Conservation (phyloP, 1,140 invertebrate species). For the Drosophila auraria region DNA sequence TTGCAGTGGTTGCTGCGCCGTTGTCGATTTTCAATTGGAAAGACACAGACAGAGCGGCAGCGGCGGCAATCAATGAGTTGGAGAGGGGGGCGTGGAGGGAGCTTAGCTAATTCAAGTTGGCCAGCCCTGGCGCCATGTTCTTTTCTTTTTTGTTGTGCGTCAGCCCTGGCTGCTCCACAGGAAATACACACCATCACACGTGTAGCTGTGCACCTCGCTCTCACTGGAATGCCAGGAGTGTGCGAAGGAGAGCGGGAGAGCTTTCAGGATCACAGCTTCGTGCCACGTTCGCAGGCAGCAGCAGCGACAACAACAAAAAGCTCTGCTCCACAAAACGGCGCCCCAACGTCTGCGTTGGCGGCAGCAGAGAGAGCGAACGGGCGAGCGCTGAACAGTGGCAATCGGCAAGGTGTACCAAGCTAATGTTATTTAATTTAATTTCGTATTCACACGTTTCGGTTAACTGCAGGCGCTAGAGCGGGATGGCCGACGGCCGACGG, state of each 20-base stretch:
- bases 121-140: conserved; percentile 69
- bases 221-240: neutral
- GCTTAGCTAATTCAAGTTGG: conserved; percentile 71
- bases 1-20: conserved; percentile 62
- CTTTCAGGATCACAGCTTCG: conserved; percentile 48
- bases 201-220: conserved; percentile 8
- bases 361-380: conserved; percentile 11
- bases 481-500: conserved; percentile 12
- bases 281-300: conserved; percentile 48
- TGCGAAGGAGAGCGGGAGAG: neutral
- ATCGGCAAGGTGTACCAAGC: conserved; percentile 78
- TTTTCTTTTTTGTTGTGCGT: conserved; percentile 15
- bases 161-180: conserved; percentile 64
- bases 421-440: conserved; percentile 84
- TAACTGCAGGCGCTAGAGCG: conserved; percentile 42
- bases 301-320: conserved; percentile 29
- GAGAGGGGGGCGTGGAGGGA: conserved; percentile 4
- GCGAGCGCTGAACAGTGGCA: conserved; percentile 60
- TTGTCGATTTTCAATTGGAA: conserved; percentile 78
- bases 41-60: conserved; percentile 69
- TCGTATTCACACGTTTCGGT: conserved; percentile 68
- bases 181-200: conserved; percentile 32
- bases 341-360: conserved; percentile 68
- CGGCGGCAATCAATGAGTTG: conserved; percentile 20
- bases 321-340: conserved; percentile 49